Evolutionary conservation across 1,140 invertebrate genomes (phyloP), one percentile per base, ranked within the genome.

Genomic region (Cyclina sinensis): DNA sequence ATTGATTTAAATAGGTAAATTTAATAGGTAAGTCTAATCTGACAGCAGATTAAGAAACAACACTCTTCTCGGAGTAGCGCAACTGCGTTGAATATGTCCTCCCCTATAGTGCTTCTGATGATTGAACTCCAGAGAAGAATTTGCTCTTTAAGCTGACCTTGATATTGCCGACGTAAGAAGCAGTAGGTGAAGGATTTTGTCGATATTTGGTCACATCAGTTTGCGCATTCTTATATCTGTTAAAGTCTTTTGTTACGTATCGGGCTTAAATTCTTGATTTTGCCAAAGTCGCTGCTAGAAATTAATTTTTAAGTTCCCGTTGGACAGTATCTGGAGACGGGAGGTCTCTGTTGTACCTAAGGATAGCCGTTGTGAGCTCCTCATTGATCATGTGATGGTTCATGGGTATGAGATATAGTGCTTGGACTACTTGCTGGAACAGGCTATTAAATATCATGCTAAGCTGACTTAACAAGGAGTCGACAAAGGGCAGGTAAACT

Each of bases 401-500:
- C 74, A 51, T 78, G 12, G 74, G 74, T 30, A 78, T 48, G 18
- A 78, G 30, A 37, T 30, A 21, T 2, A 78, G 74, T 12, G 46
- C 74, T 37, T 78, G 43, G 2, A 78, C 46, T 35, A 14, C 74
- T 32, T 78, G 74, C 27, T 57, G 24, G 32, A 46, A 11, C 3
- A 51, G 74, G 24, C 74, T 78, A n/a, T 7, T 16, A 21, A 78
- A 78, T 30, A 43, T 51, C 74, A 78, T 24, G 51, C 27, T 78
- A 2, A 78, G n/a, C 46, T 48, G 74, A 21, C 35, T 78, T 4
- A 88, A 43, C 32, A 90, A 30, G 16, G 65, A 9, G 48, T 89
- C 90, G 12, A 90, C 37, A 78, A 78, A 87, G 16, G 89, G 86
- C 11, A 91, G 18, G 37, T 24, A 89, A 16, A 89, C 70, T 37